phyloP scores from a whole-genome alignment of 2,797 vertebrate species.

The Gymnocypris eckloni region DNA sequence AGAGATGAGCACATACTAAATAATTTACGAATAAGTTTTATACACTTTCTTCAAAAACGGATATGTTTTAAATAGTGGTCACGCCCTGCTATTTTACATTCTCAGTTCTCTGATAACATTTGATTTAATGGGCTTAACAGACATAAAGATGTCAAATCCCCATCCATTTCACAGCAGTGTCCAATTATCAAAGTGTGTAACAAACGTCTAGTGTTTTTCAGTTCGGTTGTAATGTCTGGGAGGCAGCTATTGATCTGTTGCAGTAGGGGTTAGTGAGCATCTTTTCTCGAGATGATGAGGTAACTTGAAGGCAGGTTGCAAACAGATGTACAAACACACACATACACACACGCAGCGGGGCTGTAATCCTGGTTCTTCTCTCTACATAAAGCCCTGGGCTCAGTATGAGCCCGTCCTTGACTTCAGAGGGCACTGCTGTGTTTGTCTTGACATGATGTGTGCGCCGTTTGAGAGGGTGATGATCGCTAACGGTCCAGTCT shows the following conservation, averaged over 20 bases:
- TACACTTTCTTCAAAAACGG: background rate
- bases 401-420: conserved; percentile 73
- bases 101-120: background rate
- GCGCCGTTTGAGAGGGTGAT: conserved; percentile 69
- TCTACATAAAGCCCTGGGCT: conserved; percentile 62
- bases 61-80: background rate
- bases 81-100: background rate
- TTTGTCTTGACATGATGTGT: conserved; percentile 67
- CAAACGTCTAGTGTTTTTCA: conserved; percentile 28
- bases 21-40: background rate
- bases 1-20: conserved; percentile 7
- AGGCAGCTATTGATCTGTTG: conserved; percentile 49
- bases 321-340: conserved; percentile 50
- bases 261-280: conserved; percentile 44
- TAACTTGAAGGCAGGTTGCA: conserved; percentile 50
- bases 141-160: background rate
- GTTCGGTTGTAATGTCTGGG: conserved; percentile 26
- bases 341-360: conserved; percentile 21
- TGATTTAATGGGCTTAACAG: background rate
- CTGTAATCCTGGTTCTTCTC: conserved; percentile 57
- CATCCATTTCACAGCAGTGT: conserved; percentile 9
- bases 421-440: conserved; percentile 74
- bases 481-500: conserved; percentile 66
- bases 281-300: conserved; percentile 55
- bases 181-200: conserved; percentile 27